A percentile compares a stretch with the other conserved stretches of the same genome.
Evolutionary conservation across 2,888 invertebrate genomes (phyloP).

Genomic region (Lasioglossum zephyrum): DNA sequence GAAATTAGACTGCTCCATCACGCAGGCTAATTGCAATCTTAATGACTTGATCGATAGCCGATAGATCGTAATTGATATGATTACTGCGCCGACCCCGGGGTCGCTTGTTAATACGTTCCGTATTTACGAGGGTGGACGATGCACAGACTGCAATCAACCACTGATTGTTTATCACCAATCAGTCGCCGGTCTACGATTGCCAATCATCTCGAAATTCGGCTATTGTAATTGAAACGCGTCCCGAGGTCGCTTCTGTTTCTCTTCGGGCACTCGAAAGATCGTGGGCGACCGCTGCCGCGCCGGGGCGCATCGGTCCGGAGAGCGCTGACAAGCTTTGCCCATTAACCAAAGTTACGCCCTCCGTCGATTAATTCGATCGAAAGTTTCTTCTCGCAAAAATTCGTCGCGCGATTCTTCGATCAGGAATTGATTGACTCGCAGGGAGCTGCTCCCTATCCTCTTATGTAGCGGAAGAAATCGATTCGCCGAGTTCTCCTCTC

Average conservation of each 20-base stretch:
- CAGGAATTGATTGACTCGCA: constrained; percentile 13
- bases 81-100: constrained; percentile 58
- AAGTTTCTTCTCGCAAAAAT: background rate
- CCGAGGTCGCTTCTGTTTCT: constrained; percentile 21
- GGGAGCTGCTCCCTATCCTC: constrained; percentile 17
- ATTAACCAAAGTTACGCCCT: background rate
- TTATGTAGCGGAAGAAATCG: constrained; percentile 39
- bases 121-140: constrained; percentile 67
- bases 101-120: constrained; percentile 68
- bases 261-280: constrained; percentile 5
- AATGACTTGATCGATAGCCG: constrained; percentile 66
- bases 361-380: background rate
- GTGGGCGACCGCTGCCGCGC: background rate
- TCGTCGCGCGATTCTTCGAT: background rate
- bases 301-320: background rate
- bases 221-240: constrained; percentile 67
- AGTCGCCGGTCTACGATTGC: constrained; percentile 72
- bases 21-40: constrained; percentile 54
- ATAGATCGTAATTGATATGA: constrained; percentile 68
- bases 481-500: constrained; percentile 44
- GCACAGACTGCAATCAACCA: constrained; percentile 72
- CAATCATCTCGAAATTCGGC: constrained; percentile 75
- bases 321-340: background rate
- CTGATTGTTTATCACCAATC: constrained; percentile 76
- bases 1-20: constrained; percentile 36